Conservation (phyloP, 2,797 vertebrate genomes). For the Octomys mimax region DNA sequence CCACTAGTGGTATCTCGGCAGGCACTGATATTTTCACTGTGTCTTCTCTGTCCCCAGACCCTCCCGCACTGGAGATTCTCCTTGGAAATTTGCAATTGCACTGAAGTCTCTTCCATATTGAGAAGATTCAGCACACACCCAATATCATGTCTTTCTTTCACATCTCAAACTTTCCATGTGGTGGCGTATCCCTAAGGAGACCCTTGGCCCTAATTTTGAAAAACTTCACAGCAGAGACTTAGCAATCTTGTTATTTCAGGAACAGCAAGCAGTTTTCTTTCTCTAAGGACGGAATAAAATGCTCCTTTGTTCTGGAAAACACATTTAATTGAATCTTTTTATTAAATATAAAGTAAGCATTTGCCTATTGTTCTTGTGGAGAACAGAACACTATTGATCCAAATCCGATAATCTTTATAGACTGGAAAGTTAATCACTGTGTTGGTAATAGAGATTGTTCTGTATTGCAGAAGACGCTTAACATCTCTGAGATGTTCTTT, state of each 20-base stretch:
- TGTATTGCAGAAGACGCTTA: neutral
- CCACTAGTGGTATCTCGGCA: neutral
- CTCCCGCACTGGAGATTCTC: neutral
- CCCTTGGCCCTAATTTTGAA: neutral
- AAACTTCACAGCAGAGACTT: neutral
- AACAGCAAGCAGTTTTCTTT: slow-evolving; percentile 18
- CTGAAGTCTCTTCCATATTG: neutral
- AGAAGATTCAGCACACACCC: neutral
- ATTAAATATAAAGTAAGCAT: slow-evolving; percentile 43
- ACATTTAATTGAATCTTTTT: slow-evolving; percentile 36
- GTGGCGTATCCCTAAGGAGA: neutral
- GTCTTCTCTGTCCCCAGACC: neutral
- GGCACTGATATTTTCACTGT: neutral
- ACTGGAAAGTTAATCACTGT: neutral
- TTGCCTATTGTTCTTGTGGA: slow-evolving; percentile 19
- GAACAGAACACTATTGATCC: neutral
- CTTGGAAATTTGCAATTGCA: neutral
- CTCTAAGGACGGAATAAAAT: slow-evolving; percentile 14
- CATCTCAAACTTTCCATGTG: neutral
- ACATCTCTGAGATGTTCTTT: slow-evolving; percentile 13
- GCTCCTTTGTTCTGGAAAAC: slow-evolving; percentile 11
- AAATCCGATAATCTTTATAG: neutral
- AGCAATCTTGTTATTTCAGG: neutral
- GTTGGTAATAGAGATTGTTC: neutral
- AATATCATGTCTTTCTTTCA: neutral